Conservation (phyloP, 2,113 vertebrate species). For the Platichthys flesus region DNA sequence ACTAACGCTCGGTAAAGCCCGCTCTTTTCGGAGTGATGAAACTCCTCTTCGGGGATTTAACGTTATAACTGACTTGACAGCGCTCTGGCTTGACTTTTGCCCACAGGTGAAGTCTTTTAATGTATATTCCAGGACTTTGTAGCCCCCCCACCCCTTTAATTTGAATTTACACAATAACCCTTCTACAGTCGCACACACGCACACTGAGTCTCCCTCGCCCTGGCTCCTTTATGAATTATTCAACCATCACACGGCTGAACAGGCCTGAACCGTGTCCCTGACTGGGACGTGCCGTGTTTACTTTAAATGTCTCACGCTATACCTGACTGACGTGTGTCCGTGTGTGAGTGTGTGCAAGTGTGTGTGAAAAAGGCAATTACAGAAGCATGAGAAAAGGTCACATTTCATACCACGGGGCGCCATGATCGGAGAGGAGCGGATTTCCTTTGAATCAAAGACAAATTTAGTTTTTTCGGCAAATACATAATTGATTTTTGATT, state of each 20-base stretch:
- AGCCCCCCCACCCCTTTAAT: slow-evolving; percentile 8
- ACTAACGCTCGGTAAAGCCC: slow-evolving; percentile 2
- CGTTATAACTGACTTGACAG: slow-evolving; percentile 36
- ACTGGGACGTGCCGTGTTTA: slow-evolving; percentile 73
- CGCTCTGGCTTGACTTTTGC: background rate
- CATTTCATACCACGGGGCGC: background rate
- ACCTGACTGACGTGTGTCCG: slow-evolving; percentile 52
- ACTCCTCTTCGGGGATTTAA: slow-evolving; percentile 31
- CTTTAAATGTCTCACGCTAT: slow-evolving; percentile 62
- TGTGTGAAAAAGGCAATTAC: slow-evolving; percentile 30
- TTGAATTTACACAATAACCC: slow-evolving; percentile 60
- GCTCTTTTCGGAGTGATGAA: slow-evolving; percentile 19
- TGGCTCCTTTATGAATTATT: slow-evolving; percentile 74
- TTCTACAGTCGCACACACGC: slow-evolving; percentile 43
- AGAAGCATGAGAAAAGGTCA: slow-evolving; percentile 1
- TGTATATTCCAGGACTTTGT: background rate
- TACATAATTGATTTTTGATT: too few species aligned
- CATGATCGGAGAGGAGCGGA: background rate
- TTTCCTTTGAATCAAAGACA: too few species aligned
- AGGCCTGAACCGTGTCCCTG: slow-evolving; percentile 63
- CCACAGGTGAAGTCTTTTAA: background rate
- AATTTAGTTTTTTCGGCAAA: background rate
- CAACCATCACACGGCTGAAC: slow-evolving; percentile 77
- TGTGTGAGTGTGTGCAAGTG: slow-evolving; percentile 23
- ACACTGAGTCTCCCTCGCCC: slow-evolving; percentile 36